Evolutionary conservation across 2,113 vertebrate species (phyloP).

Genomic region (Triplophysa tibetana): DNA sequence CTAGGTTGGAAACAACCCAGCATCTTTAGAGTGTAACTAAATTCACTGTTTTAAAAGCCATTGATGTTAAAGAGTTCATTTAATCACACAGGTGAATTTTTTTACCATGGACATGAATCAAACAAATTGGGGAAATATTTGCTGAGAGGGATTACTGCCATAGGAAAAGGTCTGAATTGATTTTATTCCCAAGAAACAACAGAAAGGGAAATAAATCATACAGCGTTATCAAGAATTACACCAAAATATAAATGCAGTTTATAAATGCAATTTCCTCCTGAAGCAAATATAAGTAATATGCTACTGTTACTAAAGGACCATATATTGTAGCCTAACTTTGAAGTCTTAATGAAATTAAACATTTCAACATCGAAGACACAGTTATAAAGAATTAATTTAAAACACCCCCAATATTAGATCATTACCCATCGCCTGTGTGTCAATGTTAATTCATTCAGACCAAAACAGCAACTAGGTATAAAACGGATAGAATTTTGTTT

Average conservation of each 20-base stretch:
- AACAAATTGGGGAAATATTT: neutral
- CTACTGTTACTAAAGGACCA: too few species aligned
- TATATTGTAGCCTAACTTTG: neutral
- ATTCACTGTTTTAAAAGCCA: neutral
- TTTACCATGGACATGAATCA: neutral
- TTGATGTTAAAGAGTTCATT: neutral
- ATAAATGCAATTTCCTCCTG: neutral
- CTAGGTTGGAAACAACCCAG: too few species aligned
- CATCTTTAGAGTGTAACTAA: too few species aligned
- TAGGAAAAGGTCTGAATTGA: neutral
- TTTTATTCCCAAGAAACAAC: too few species aligned
- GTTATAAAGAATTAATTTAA: neutral
- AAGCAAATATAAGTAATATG: neutral
- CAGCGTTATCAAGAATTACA: too few species aligned
- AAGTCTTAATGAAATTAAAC: neutral
- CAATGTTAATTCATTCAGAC: neutral
- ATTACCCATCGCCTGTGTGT: conserved; percentile 12
- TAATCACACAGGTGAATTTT: neutral
- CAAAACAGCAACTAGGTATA: conserved; percentile 19
- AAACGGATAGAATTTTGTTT: neutral
- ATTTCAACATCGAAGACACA: neutral
- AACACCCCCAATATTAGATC: neutral
- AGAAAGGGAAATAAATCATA: too few species aligned
- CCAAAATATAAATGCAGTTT: too few species aligned
- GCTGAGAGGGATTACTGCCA: neutral